Evolutionary conservation across 2,797 vertebrate genomes (phyloP).

Genomic region (Chrosomus eos): DNA sequence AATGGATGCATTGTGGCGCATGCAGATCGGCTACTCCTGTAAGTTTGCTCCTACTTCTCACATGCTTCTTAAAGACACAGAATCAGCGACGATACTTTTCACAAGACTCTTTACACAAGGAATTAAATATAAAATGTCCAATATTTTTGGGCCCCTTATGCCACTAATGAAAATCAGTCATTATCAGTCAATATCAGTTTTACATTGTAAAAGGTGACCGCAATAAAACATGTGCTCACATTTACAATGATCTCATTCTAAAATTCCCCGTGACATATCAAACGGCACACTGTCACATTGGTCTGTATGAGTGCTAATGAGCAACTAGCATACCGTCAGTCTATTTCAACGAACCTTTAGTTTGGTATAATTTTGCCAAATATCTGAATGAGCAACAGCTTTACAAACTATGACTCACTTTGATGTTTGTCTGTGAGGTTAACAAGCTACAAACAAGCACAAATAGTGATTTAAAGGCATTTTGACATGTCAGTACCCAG

Average conservation of each 20-base stretch:
- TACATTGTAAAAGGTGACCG: neutral
- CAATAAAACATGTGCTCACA: neutral
- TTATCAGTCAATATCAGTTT: neutral
- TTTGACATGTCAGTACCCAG: slow-evolving; percentile 16
- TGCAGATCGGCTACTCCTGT: slow-evolving; percentile 42
- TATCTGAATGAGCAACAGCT: neutral
- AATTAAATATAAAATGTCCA: neutral
- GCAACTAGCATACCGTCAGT: neutral
- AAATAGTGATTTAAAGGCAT: slow-evolving; percentile 28
- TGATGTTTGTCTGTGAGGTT: slow-evolving; percentile 17
- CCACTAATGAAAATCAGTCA: neutral
- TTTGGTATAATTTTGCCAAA: neutral
- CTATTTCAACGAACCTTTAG: neutral
- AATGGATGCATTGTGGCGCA: slow-evolving; percentile 42
- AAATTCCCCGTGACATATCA: neutral
- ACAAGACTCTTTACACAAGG: neutral
- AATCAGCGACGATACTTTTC: slow-evolving; percentile 60
- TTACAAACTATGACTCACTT: neutral
- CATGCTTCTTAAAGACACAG: slow-evolving; percentile 78
- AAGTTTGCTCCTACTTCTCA: slow-evolving; percentile 74
- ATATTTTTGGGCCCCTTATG: neutral
- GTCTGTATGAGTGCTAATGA: neutral
- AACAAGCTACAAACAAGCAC: neutral
- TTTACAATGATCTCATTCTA: neutral
- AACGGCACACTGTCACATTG: neutral